Evolutionary conservation across 2,113 vertebrate genomes (phyloP).

Genomic region (Alouatta palliata): DNA sequence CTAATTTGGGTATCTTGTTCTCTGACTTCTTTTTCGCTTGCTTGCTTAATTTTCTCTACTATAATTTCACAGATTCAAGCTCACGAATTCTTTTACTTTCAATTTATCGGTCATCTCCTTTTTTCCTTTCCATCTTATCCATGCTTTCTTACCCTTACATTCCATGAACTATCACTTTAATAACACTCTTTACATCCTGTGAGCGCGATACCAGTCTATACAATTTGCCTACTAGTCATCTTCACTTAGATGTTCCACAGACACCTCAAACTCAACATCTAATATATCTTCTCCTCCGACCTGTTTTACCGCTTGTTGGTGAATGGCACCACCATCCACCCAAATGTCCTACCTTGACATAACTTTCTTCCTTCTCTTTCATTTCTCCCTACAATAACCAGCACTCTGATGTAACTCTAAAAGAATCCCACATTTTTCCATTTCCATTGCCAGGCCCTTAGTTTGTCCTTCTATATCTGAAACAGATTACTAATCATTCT

Average conservation of each 20-base stretch:
- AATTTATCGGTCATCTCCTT: neutral
- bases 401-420: neutral
- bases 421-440: neutral
- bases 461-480: neutral
- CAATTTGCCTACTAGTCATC: neutral
- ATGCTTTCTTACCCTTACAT: neutral
- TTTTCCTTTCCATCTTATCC: neutral
- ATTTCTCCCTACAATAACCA: neutral
- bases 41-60: neutral
- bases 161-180: neutral
- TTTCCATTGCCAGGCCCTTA: neutral
- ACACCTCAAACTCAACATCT: neutral
- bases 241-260: neutral
- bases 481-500: neutral
- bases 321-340: neutral
- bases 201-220: neutral
- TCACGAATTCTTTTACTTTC: neutral
- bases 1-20: neutral
- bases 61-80: neutral
- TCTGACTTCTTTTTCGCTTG: neutral
- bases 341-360: neutral
- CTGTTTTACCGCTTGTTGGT: constrained; percentile 15
- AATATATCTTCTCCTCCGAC: neutral
- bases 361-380: neutral
- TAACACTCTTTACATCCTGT: neutral